These are phyloP conservation scores for Nautilus pompilius DNA, from an alignment of 1,140 invertebrate species.

Conservation along the genomic window DNA sequence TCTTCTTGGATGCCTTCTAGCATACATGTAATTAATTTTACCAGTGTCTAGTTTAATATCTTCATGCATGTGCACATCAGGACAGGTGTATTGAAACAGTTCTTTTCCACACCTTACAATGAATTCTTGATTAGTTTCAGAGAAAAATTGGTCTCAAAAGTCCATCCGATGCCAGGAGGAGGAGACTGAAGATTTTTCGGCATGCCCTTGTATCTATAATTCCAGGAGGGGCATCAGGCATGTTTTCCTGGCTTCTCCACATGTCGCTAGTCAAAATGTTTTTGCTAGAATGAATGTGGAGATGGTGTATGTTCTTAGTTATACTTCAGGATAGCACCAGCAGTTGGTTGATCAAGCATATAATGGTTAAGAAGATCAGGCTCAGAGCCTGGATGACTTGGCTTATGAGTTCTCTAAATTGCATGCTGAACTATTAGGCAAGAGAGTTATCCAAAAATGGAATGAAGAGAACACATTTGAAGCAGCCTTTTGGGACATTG, in stretches of 20 bases:
- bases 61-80: slow-evolving; percentile 10
- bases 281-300: too few relatives aligned
- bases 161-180: too few relatives aligned
- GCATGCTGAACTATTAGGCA: background rate
- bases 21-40: slow-evolving; percentile 5
- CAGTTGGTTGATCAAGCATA: too few relatives aligned
- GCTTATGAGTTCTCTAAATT: background rate
- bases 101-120: slow-evolving; percentile 6
- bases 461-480: slow-evolving; percentile 9
- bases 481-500: slow-evolving; percentile 19
- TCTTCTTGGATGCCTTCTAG: slow-evolving; percentile 1
- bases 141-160: slow-evolving; percentile 11
- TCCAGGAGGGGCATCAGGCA: too few relatives aligned
- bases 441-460: slow-evolving; percentile 15
- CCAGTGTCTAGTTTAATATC: slow-evolving; percentile 11
- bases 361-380: too few relatives aligned
- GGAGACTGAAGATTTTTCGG: too few relatives aligned
- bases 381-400: background rate
- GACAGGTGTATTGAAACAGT: slow-evolving; percentile 6
- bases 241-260: too few relatives aligned
- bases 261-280: too few relatives aligned
- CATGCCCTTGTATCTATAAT: too few relatives aligned
- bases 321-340: too few relatives aligned
- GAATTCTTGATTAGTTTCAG: slow-evolving; percentile 7
- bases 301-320: too few relatives aligned